Percentiles rank a stretch among this genome's conserved stretches.
Evolutionary conservation across 1,140 invertebrate genomes (phyloP).

Genomic region (Atta cephalotes): DNA sequence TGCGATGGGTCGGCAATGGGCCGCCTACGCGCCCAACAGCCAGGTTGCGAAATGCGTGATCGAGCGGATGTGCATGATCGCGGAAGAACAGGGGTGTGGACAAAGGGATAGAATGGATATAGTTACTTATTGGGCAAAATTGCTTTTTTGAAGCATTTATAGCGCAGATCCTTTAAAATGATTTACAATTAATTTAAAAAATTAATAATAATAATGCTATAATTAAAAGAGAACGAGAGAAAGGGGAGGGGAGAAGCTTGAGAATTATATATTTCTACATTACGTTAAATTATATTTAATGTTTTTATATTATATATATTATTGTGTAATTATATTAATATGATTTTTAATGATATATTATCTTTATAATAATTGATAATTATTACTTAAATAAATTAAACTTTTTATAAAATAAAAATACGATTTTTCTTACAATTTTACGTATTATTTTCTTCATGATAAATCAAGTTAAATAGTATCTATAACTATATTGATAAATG

Average conservation of each 20-base stretch:
- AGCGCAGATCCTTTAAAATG: background rate
- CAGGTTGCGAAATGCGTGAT: slow-evolving; percentile 45
- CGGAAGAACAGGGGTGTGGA: slow-evolving; percentile 6
- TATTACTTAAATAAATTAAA: background rate
- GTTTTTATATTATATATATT: background rate
- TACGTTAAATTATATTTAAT: slow-evolving; percentile 2
- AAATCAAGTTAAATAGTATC: background rate
- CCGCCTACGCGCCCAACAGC: slow-evolving; percentile 62
- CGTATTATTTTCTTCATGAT: background rate
- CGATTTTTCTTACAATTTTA: background rate
- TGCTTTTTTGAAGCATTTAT: background rate
- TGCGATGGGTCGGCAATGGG: slow-evolving; percentile 51
- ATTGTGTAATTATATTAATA: background rate
- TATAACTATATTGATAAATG: background rate
- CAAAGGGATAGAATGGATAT: background rate
- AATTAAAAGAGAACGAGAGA: slow-evolving; percentile 1
- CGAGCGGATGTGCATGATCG: slow-evolving; percentile 51
- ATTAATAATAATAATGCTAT: background rate
- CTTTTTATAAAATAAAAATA: background rate
- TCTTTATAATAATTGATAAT: background rate
- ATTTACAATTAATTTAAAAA: background rate
- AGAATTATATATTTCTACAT: background rate
- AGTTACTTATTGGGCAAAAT: background rate
- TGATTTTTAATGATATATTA: background rate
- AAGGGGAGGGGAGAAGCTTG: background rate